Percentiles rank a stretch among this genome's conserved stretches.
These are phyloP conservation scores for Dasysyrphus tricinctus DNA, from an alignment of 2,888 invertebrate genomes.

Conservation along the genomic window DNA sequence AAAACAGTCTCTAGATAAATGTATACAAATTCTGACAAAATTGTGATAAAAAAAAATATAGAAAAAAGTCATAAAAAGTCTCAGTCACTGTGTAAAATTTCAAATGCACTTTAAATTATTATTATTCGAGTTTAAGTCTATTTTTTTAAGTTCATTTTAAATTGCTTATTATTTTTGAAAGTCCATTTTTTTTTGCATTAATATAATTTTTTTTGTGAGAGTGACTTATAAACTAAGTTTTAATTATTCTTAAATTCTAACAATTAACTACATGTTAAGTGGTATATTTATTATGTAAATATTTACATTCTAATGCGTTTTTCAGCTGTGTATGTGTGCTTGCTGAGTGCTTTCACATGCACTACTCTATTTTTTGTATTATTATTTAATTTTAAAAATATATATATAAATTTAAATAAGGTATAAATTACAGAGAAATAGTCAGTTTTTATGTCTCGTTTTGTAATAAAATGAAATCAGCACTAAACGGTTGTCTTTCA, in stretches of 20 bases:
- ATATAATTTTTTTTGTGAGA: slow-evolving; percentile 29
- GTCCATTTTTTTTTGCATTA: slow-evolving; percentile 22
- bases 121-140: slow-evolving; percentile 41
- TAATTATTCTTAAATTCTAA: slow-evolving; percentile 56
- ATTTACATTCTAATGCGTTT: slow-evolving; percentile 68
- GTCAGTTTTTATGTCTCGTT: slow-evolving; percentile 57
- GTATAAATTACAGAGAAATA: slow-evolving; percentile 69
- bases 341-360: slow-evolving; percentile 5
- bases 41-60: slow-evolving; percentile 25
- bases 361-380: slow-evolving; percentile 13
- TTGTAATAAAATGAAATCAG: slow-evolving; percentile 43
- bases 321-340: slow-evolving; percentile 41
- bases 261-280: slow-evolving; percentile 71
- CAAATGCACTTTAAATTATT: slow-evolving; percentile 47
- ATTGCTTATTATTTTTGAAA: slow-evolving; percentile 52
- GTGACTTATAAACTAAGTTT: slow-evolving; percentile 61
- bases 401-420: slow-evolving; percentile 39
- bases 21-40: slow-evolving; percentile 17
- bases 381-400: slow-evolving; percentile 25
- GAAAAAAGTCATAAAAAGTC: slow-evolving; percentile 32
- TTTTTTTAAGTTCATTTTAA: slow-evolving; percentile 36
- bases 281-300: slow-evolving; percentile 55
- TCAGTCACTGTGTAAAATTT: slow-evolving; percentile 56
- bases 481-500: slow-evolving; percentile 28
- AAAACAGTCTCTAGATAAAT: not conserved